Percentiles rank a stretch among this genome's conserved stretches.
Conservation (phyloP, 2,797 vertebrate genomes). For the Sylvia borin region DNA sequence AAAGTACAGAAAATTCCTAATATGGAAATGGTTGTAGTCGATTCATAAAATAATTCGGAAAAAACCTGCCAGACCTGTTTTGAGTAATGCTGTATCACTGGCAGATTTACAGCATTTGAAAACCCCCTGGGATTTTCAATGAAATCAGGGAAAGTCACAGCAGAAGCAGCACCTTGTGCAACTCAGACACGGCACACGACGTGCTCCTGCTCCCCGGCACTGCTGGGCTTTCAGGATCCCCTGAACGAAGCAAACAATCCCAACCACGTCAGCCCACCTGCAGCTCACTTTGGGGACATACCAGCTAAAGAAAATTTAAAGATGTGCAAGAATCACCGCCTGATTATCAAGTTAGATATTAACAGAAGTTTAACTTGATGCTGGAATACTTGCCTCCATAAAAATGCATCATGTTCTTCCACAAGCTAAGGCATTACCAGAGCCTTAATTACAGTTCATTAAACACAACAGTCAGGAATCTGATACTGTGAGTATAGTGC, state of each 20-base stretch:
- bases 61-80: neutral
- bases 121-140: neutral
- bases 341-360: neutral
- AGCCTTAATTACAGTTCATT: neutral
- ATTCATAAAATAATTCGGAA: neutral
- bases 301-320: neutral
- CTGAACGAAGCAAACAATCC: neutral
- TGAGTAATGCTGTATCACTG: neutral
- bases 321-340: neutral
- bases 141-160: neutral
- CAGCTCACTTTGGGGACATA: neutral
- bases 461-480: neutral
- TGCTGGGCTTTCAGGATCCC: neutral
- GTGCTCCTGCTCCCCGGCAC: accelerated
- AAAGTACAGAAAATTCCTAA: neutral
- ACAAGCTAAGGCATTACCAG: neutral
- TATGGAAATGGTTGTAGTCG: neutral
- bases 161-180: neutral
- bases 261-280: neutral
- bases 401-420: neutral
- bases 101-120: neutral
- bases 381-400: neutral
- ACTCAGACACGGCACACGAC: neutral
- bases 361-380: neutral
- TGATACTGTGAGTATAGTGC: neutral